A percentile compares a stretch with the other conserved stretches of the same genome.
Evolutionary conservation across 2,888 invertebrate genomes (phyloP).

Genomic region (Luperina nickerlii): DNA sequence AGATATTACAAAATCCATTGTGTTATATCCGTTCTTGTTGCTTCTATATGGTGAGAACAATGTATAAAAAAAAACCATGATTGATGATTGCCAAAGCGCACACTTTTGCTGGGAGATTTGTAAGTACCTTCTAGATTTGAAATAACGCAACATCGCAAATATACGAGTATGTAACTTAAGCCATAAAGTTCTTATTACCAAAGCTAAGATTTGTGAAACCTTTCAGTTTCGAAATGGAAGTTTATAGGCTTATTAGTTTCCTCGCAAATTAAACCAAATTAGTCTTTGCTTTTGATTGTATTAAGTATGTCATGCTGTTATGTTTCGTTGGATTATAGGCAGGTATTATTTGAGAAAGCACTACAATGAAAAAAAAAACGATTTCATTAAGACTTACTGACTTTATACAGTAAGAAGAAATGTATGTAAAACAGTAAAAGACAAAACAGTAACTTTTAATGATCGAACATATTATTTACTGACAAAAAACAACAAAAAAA

Average conservation of each 20-base stretch:
- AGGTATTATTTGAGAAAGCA: not conserved
- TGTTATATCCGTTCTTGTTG: not conserved
- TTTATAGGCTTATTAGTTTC: not conserved
- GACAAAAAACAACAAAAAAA: too few species aligned
- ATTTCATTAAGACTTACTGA: too few species aligned
- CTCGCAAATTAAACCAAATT: not conserved
- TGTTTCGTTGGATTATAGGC: not conserved
- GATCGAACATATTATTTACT: too few species aligned
- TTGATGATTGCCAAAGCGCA: not conserved
- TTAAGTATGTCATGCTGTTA: not conserved
- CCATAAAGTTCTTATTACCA: not conserved
- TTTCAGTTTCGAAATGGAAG: slow-evolving; percentile 4
- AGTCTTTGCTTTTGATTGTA: not conserved
- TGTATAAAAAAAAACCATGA: too few species aligned
- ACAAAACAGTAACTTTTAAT: too few species aligned
- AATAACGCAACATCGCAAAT: not conserved
- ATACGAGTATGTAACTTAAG: not conserved
- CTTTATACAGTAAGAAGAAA: too few species aligned
- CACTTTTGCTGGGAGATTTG: not conserved
- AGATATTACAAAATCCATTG: not conserved
- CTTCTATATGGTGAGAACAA: not conserved
- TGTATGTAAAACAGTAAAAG: too few species aligned
- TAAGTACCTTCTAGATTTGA: not conserved
- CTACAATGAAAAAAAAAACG: too few species aligned
- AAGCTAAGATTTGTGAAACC: slow-evolving; percentile 1